Evolutionary conservation across 2,888 invertebrate genomes (phyloP), one percentile per base, ranked within the genome.

Genomic region (Drosophila peninsularis): DNA sequence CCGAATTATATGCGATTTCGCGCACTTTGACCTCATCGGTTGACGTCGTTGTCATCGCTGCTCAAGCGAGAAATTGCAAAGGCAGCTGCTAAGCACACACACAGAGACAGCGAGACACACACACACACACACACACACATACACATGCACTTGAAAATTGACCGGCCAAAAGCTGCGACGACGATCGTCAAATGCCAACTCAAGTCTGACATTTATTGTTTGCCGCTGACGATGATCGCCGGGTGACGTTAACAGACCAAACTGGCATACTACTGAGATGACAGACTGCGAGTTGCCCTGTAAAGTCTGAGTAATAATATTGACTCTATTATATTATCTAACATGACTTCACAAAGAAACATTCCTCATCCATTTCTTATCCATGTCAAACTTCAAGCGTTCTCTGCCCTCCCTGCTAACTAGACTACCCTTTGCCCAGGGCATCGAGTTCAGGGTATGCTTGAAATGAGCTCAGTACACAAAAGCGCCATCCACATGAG

Each of bases 1-100:
- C 47, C 65, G 57, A 78, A 80, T 80, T 77, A 80, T 77, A 67
- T 80, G 81, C 80, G 77, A 77, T 77, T 89, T 87, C 66, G 68
- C 75, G 85, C 84, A 88, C 78, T 83, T 75, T 84, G 81, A 71
- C 71, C 66, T 74, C 78, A 54, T 19, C 37, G 45, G 62, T 50
- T 55, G 45, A 45, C 49, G 65, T 49, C 32, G 81, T 71, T 75
- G 77, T 71, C 67, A 77, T 72, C 68, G 78, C 73, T 75, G 71
- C 56, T 82, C 82, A 89, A 82, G 61, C 83, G 83, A 73, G 82
- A 83, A 83, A 83, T 83, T 89, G 83, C 71, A 73, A 78, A 81
- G 66, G 73, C 76, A 80, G 76, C 76, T 76, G 76, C 62, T 76
- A 44, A 76, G 68, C 57, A 61, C 44, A 78, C 47, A 72, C 41